Conservation (phyloP, 2,888 invertebrate genomes). For the Dorcus hopei region DNA sequence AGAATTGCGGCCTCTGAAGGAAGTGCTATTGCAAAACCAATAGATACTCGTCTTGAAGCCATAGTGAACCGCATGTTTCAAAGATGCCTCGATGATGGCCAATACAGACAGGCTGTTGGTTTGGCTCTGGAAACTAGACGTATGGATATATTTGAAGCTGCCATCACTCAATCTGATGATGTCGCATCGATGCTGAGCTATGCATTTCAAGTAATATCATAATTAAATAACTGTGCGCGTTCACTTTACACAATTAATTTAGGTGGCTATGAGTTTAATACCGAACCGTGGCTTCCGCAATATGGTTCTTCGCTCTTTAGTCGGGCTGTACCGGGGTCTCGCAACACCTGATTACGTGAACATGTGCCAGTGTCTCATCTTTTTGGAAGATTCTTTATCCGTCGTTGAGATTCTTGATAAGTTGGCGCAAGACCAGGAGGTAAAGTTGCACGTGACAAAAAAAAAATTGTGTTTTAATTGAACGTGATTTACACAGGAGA, state of each 20-base stretch:
- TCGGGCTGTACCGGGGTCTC: slow-evolving; percentile 84
- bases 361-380: slow-evolving; percentile 97
- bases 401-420: slow-evolving; percentile 92
- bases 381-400: slow-evolving; percentile 88
- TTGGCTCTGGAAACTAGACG: slow-evolving; percentile 93
- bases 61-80: slow-evolving; percentile 98
- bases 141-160: slow-evolving; percentile 93
- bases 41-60: slow-evolving; percentile 81
- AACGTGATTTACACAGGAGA: slow-evolving; percentile 53
- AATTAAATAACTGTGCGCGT: neutral
- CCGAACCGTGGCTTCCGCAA: slow-evolving; percentile 93
- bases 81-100: slow-evolving; percentile 89
- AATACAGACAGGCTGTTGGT: slow-evolving; percentile 93
- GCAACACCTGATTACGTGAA: slow-evolving; percentile 95
- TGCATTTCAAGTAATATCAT: slow-evolving; percentile 75
- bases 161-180: slow-evolving; percentile 91
- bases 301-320: slow-evolving; percentile 83
- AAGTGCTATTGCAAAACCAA: slow-evolving; percentile 61
- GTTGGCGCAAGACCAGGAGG: slow-evolving; percentile 72
- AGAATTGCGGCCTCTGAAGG: slow-evolving; percentile 72
- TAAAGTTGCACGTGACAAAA: slow-evolving; percentile 30
- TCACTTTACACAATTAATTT: slow-evolving; percentile 47
- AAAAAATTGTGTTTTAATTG: neutral
- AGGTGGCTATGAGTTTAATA: slow-evolving; percentile 93
- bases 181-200: slow-evolving; percentile 87